Percentiles rank a stretch among this genome's conserved stretches.
Evolutionary conservation across 1,140 invertebrate species (phyloP).

Genomic region (Zaprionus davidi): DNA sequence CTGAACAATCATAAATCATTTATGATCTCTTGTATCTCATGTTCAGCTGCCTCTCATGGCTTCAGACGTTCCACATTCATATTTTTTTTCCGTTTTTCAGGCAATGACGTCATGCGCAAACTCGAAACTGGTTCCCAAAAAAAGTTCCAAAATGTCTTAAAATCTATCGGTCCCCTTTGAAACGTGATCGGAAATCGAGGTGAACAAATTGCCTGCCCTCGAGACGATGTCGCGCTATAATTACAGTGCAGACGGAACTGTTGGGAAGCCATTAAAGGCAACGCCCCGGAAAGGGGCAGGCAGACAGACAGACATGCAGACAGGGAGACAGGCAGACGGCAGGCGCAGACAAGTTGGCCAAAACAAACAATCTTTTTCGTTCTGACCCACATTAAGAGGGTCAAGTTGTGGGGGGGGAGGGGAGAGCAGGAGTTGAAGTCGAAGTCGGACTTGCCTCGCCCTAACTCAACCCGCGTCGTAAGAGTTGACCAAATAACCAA

Average conservation of each 20-base stretch:
- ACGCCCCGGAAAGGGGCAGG: conserved; percentile 10
- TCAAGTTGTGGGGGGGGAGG: neutral
- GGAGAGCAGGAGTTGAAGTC: neutral
- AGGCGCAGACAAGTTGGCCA: conserved; percentile 22
- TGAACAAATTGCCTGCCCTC: conserved; percentile 13
- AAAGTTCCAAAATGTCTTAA: neutral
- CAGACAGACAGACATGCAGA: neutral
- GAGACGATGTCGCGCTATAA: conserved; percentile 7
- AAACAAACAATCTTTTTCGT: conserved; percentile 29
- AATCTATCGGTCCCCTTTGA: neutral
- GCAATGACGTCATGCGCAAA: conserved; percentile 24
- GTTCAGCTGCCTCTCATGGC: neutral
- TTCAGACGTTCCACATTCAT: neutral
- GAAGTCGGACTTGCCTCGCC: neutral
- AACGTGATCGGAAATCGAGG: conserved; percentile 37
- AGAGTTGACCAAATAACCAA: conserved; percentile 50
- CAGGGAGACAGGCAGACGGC: neutral
- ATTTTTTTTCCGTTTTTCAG: neutral
- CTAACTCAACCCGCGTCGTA: neutral
- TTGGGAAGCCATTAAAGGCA: conserved; percentile 28
- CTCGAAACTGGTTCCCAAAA: conserved; percentile 24
- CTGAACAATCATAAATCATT: conserved; percentile 30
- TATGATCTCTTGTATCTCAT: conserved; percentile 20
- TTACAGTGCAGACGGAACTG: conserved; percentile 8
- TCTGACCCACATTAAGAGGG: conserved; percentile 33